Evolutionary conservation across 2,888 invertebrate species (phyloP).

Genomic region (Caenorhabditis doughertyi): DNA sequence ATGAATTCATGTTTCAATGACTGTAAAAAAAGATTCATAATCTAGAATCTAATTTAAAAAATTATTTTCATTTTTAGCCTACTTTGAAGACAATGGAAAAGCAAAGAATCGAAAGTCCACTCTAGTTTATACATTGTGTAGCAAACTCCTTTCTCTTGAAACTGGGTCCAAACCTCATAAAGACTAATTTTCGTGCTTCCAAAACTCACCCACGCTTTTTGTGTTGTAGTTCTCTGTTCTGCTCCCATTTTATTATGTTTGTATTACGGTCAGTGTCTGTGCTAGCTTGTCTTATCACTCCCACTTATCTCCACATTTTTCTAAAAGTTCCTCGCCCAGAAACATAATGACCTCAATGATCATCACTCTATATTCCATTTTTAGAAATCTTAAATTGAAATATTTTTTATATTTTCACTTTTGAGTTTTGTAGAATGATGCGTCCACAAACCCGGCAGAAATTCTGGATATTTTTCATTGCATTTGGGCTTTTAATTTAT

Average conservation of each 20-base stretch:
- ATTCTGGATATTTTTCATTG: neutral
- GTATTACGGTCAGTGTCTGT: neutral
- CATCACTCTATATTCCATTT: constrained; percentile 22
- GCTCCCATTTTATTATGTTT: neutral
- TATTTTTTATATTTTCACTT: neutral
- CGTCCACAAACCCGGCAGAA: neutral
- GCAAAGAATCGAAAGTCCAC: no score
- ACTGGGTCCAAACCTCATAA: no score
- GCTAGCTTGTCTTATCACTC: neutral
- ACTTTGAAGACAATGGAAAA: no score
- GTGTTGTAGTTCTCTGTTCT: neutral
- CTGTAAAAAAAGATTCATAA: no score
- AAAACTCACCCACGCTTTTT: no score
- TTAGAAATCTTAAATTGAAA: neutral
- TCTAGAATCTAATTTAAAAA: no score
- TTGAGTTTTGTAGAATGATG: neutral
- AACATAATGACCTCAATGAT: constrained; percentile 19
- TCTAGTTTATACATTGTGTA: no score
- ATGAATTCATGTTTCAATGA: no score
- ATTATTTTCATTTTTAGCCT: no score
- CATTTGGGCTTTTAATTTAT: neutral
- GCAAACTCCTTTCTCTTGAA: no score
- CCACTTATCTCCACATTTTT: neutral
- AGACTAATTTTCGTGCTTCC: no score
- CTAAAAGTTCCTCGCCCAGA: neutral